Percentiles rank a stretch among this genome's conserved stretches.
Conservation (phyloP, 2,797 vertebrate genomes). For the Odontamblyopus lacepedii region DNA sequence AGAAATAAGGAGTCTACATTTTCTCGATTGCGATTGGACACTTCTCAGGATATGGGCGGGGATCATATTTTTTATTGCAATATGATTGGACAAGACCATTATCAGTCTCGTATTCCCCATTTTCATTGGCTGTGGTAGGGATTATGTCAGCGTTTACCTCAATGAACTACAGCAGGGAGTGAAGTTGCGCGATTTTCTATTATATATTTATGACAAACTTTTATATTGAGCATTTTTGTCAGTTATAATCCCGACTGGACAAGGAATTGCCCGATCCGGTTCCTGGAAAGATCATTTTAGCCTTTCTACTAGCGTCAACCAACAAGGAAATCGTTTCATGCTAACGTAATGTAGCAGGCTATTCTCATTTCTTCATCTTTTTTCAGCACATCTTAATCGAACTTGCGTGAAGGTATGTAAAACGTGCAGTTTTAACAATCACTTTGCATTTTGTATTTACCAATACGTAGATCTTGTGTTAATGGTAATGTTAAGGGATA, state of each 20-base stretch:
- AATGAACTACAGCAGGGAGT: constrained; percentile 72
- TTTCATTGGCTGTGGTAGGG: constrained; percentile 48
- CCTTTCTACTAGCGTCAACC: constrained; percentile 33
- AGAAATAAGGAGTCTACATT: constrained; percentile 23
- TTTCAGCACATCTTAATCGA: neutral
- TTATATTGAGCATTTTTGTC: neutral
- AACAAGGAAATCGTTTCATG: constrained; percentile 66
- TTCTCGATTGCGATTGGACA: constrained; percentile 41
- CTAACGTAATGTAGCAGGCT: constrained; percentile 75
- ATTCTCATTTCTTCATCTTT: constrained; percentile 51
- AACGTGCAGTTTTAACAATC: neutral
- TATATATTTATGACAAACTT: constrained; percentile 35
- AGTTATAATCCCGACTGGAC: neutral
- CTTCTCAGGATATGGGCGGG: neutral
- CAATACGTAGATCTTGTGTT: neutral
- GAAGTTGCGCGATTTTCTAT: constrained; percentile 18
- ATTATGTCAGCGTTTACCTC: constrained; percentile 54
- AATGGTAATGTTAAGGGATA: neutral
- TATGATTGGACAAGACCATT: constrained; percentile 45
- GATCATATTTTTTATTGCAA: neutral
- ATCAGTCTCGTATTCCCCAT: constrained; percentile 34
- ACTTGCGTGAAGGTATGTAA: constrained; percentile 49
- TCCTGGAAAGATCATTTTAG: neutral
- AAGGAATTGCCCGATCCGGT: neutral
- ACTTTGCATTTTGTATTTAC: neutral